A percentile compares a stretch with the other conserved stretches of the same genome.
Conservation (phyloP, 2,888 invertebrate species). For the Crematogaster levior region DNA sequence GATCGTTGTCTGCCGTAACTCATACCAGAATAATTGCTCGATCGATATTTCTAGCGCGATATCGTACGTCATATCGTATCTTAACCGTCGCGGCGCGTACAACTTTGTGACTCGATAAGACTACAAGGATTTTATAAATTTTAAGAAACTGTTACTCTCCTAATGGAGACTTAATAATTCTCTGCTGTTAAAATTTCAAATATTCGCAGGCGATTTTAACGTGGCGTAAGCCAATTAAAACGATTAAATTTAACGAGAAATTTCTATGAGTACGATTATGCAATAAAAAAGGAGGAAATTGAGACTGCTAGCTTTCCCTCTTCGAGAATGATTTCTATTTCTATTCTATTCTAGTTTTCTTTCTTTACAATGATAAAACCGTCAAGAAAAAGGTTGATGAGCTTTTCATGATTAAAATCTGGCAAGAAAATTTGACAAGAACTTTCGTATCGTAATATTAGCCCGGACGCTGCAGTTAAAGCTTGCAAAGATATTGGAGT, state of each 20-base stretch:
- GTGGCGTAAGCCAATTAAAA: neutral
- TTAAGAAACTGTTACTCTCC: neutral
- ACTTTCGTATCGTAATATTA: constrained; percentile 17
- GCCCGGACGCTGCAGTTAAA: constrained; percentile 10
- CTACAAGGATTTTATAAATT: constrained; percentile 25
- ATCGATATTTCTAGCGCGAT: constrained; percentile 80
- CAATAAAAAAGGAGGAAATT: too few species aligned
- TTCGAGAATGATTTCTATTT: neutral
- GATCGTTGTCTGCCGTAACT: constrained; percentile 81
- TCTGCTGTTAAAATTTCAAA: neutral
- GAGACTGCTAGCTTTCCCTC: neutral
- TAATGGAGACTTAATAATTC: neutral
- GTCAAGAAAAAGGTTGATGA: neutral
- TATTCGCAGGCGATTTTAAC: neutral
- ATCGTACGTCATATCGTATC: constrained; percentile 74
- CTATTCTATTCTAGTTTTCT: neutral
- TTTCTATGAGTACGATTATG: neutral
- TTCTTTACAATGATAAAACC: neutral
- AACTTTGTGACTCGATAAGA: constrained; percentile 32
- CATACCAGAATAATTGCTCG: constrained; percentile 82
- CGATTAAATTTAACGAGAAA: neutral
- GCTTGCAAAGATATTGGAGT: constrained; percentile 64
- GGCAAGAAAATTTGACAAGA: constrained; percentile 4
- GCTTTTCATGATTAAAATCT: neutral
- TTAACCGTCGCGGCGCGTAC: constrained; percentile 26